Evolutionary conservation across 2,888 invertebrate species (phyloP).

Genomic region (Archips xylosteana): DNA sequence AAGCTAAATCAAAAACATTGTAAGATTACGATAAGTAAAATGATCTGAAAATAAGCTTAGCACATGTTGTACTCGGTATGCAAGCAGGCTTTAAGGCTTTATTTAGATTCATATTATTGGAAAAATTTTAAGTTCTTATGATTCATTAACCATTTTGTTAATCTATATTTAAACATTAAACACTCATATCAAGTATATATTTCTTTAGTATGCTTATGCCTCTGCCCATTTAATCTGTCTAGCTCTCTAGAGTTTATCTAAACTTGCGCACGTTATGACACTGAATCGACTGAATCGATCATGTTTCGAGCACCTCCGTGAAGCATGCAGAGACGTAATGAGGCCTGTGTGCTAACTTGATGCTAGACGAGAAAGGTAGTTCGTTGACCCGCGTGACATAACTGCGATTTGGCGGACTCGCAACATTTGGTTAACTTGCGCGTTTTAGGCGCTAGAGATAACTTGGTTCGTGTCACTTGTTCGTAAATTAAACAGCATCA

Average conservation of each 20-base stretch:
- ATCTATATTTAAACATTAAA: too few species aligned
- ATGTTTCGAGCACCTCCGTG: constrained; percentile 4
- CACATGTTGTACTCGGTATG: too few species aligned
- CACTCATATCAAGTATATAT: too few species aligned
- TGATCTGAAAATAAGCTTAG: too few species aligned
- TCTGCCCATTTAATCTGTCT: too few species aligned
- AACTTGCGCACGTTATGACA: neutral
- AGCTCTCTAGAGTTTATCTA: neutral
- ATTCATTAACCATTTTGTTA: too few species aligned
- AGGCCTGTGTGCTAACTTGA: constrained; percentile 35
- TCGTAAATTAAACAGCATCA: neutral
- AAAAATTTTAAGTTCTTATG: too few species aligned
- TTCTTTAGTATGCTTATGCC: too few species aligned
- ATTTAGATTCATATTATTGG: too few species aligned
- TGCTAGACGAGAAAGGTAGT: constrained; percentile 42
- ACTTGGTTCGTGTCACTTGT: neutral
- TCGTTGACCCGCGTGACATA: constrained; percentile 41
- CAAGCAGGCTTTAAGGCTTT: too few species aligned
- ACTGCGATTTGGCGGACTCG: constrained; percentile 39
- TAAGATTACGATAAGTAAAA: too few species aligned
- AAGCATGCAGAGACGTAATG: constrained; percentile 25
- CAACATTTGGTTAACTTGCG: constrained; percentile 32
- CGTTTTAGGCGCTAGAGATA: neutral
- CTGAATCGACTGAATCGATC: constrained; percentile 2
- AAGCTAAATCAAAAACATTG: too few species aligned